Evolutionary conservation across 2,113 vertebrate species (phyloP), one percentile per base, ranked within the genome.

Genomic region (Datnioides undecimradiatus): DNA sequence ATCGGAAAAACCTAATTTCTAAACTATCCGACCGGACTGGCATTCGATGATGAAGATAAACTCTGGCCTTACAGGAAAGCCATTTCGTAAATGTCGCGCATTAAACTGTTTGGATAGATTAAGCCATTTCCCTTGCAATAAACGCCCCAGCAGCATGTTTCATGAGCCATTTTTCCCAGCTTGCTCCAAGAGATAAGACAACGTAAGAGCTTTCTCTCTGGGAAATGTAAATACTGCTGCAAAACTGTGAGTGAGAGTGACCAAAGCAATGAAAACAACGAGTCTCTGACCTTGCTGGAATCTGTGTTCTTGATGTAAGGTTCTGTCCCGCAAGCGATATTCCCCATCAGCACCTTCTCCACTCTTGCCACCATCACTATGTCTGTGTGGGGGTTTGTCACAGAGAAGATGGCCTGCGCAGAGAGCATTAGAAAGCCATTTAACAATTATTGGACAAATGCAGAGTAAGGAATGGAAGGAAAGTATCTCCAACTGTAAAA

Each of bases 251-350:
- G 27, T 8, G 25, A 27, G 16, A 58, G 34, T 43, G 7, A 40
- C 7, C 10, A 25, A 62, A 46, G 25, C 10, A 13, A 54, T 19
- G 31, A 38, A 60, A 41, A 73, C n/a, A 33, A 36, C 2, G 13
- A 31, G 27, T 62, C 19, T 19, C 45, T 93, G 91, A 99, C 97
- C 97, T 99, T 99, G 90, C 94, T 95, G 59, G 98, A 99, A 90
- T 99, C 98, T 19, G 97, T 94, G 79, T 97, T 98, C 92, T 99
- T 99, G 83, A 99, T 97, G 67, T 99, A 99, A 57, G 98, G 97
- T 60, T 99, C 98, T 7, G 96, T 94, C 34, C 96, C 96, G 77
- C 94, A 96, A 49, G 97, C 90, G 72, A 99, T 99, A 79, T 96
- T 99, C 91, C 98, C 98, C 43, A 95, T 98, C 48, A 99, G 94